Conservation (phyloP, 2,797 vertebrate species). For the Gymnoscopelus braueri region DNA sequence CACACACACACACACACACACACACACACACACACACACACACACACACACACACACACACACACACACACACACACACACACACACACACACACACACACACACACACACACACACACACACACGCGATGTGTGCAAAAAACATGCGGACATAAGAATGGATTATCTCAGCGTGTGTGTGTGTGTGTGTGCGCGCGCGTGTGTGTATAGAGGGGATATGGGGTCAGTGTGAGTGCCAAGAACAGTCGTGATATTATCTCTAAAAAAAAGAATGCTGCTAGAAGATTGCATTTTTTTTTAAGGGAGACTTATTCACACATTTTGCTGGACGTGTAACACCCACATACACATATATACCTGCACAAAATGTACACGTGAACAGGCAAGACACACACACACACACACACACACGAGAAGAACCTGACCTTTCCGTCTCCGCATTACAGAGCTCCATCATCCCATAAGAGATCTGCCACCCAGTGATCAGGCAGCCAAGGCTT, state of each 20-base stretch:
- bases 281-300: constrained; percentile 19
- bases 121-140: not conserved
- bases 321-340: not conserved
- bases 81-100: not conserved
- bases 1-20: not conserved
- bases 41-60: too few relatives aligned
- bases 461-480: constrained; percentile 44
- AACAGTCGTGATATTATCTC: constrained; percentile 43
- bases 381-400: not conserved
- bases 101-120: not conserved
- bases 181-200: too few relatives aligned
- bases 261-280: constrained; percentile 16
- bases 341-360: constrained; percentile 10
- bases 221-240: constrained; percentile 28
- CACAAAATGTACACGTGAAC: constrained; percentile 4
- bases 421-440: constrained; percentile 59
- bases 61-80: too few relatives aligned
- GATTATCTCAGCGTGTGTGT: constrained; percentile 5
- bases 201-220: not conserved
- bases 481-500: constrained; percentile 54
- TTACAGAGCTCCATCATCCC: constrained; percentile 49
- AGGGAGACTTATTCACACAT: constrained; percentile 1
- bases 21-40: too few relatives aligned
- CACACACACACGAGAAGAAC: not conserved
- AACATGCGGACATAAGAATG: not conserved